Conservation (phyloP, 2,888 invertebrate genomes). For the Tethea ocularis region DNA sequence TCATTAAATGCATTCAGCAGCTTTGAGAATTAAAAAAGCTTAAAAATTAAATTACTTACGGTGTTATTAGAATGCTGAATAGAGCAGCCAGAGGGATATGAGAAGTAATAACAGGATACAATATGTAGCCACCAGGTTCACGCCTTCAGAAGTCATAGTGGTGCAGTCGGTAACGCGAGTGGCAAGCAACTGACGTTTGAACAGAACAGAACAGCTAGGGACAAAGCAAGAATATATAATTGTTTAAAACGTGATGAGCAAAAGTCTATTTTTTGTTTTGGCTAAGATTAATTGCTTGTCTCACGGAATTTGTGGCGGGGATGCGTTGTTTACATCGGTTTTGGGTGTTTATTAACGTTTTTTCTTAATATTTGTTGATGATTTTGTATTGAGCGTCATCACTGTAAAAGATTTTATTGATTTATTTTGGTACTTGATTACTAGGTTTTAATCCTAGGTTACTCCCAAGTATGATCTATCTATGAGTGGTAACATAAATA, state of each 20-base stretch:
- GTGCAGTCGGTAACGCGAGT: conserved; percentile 49
- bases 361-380: not conserved
- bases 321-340: conserved; percentile 22
- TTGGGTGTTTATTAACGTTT: conserved; percentile 23
- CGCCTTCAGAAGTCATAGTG: conserved; percentile 80
- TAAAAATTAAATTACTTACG: conserved; percentile 43
- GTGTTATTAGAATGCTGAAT: conserved; percentile 81
- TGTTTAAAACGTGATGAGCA: conserved; percentile 53
- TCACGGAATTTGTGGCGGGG: conserved; percentile 35
- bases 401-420: too few relatives aligned
- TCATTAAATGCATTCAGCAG: not conserved
- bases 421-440: too few relatives aligned
- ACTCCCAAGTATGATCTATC: too few relatives aligned
- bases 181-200: conserved; percentile 67
- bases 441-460: too few relatives aligned
- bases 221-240: conserved; percentile 56
- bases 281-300: conserved; percentile 67
- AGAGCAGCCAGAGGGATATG: conserved; percentile 86
- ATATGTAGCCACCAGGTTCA: conserved; percentile 87
- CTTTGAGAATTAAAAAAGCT: conserved; percentile 3
- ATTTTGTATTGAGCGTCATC: not conserved
- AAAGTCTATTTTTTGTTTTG: conserved; percentile 62
- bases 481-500: too few relatives aligned
- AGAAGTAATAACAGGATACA: conserved; percentile 85
- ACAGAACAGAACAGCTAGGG: conserved; percentile 42